These are phyloP conservation scores for Ochotona curzoniae DNA, from an alignment of 2,113 vertebrate genomes.

Conservation along the genomic window DNA sequence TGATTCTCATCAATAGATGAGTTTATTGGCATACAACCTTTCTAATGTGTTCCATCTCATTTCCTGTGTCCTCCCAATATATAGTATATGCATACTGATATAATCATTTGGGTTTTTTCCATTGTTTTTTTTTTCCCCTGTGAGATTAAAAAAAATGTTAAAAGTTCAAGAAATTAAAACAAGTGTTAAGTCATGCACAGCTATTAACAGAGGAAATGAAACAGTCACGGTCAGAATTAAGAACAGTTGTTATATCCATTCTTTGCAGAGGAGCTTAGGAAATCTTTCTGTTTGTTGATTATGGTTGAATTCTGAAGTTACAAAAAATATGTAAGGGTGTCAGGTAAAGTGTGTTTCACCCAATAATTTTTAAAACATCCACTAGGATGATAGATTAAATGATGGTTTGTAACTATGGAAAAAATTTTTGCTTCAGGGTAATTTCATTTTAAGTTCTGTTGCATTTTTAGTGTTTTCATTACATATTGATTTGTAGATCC, in stretches of 20 bases:
- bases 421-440: background rate
- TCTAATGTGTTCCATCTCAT: background rate
- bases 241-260: background rate
- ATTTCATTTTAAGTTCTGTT: constrained; percentile 39
- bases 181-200: constrained; percentile 26
- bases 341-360: background rate
- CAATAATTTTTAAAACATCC: constrained; percentile 1
- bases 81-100: background rate
- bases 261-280: constrained; percentile 49
- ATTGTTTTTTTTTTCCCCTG: background rate
- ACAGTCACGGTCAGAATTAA: constrained; percentile 49
- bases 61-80: background rate
- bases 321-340: background rate
- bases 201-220: background rate
- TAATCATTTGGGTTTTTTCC: constrained; percentile 9
- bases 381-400: background rate
- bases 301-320: constrained; percentile 43
- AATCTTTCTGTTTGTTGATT: background rate
- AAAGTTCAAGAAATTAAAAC: constrained; percentile 10
- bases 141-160: constrained; percentile 46
- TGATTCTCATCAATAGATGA: background rate
- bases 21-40: background rate
- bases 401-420: constrained; percentile 18
- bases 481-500: background rate
- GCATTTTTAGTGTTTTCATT: constrained; percentile 40